Base-by-base conservation (phyloP, 2,113 vertebrate species). In the Malaclemys terrapin region DNA sequence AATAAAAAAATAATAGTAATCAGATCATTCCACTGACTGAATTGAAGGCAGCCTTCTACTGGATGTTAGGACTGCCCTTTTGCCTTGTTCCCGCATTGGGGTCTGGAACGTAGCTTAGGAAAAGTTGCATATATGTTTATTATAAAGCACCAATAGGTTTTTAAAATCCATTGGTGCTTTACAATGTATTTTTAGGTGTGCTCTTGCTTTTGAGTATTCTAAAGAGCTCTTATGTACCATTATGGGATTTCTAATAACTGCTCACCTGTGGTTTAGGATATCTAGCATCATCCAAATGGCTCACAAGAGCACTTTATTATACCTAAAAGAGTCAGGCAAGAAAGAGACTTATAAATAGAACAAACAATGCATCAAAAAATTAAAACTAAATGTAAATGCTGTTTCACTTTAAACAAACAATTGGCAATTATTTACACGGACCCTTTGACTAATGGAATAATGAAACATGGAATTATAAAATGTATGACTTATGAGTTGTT, bases 381-480 rank as follows among this genome's bases (percentile, higher is more conserved):
- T 62, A 62, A 62, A 35, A 35, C 24, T 50, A 84, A 80, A 42
- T 65, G 47, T 35, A 62, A 54, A 65, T 45, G 54, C 38, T 81
- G 27, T 42, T 86, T 27, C 75, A 72, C 59, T 86, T 56, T 75
- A 42, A 25, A 75, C 69, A 85, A 31, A 35, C 53, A 81, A 27
- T 88, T 92, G 52, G 76, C 89, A 80, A 62, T 84, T 87, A 53
- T 57, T 85, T 52, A 91, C 25, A 89, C 31, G 38, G 49, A 84
- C 88, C 75, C 3, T 89, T 96, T 94, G 25, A 10, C 4, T 27
- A 78, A 35, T 89, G 91, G 87, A 89, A 6, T 85, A 49, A 83
- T 91, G 89, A 80, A 93, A 52, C 75, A 94, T 82, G 35, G 65
- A 50, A 81, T 93, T 94, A 93, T 91, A 95, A 96, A 87, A 27